Percentiles rank a stretch among this genome's conserved stretches.
Conservation (phyloP, 2,113 vertebrate species). For the Tetrao urogallus region DNA sequence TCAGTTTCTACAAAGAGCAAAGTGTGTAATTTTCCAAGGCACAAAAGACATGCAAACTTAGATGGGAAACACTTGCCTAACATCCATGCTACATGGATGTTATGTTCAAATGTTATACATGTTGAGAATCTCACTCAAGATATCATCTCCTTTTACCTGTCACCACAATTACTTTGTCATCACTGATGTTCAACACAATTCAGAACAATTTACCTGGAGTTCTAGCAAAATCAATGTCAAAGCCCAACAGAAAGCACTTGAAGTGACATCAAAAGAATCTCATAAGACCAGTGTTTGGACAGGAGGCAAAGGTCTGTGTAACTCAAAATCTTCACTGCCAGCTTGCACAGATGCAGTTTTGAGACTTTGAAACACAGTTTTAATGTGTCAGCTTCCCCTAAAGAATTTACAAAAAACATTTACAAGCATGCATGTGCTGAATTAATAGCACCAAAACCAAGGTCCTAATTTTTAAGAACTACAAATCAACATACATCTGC, state of each 20-base stretch:
- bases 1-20: background rate
- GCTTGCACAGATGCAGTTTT: background rate
- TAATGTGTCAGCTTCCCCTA: background rate
- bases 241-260: background rate
- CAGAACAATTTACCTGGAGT: background rate
- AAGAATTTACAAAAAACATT: background rate
- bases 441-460: background rate
- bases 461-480: background rate
- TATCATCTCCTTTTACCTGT: background rate
- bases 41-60: background rate
- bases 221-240: background rate
- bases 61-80: background rate
- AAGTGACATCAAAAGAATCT: background rate
- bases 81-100: background rate
- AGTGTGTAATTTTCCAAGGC: background rate
- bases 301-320: fast-evolving
- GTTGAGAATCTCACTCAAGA: background rate
- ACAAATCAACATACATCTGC: background rate
- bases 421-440: background rate
- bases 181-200: background rate
- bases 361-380: background rate
- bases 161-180: background rate
- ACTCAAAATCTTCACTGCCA: background rate
- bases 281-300: background rate
- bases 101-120: background rate